Evolutionary conservation across 2,113 vertebrate genomes (phyloP), one percentile per base, ranked within the genome.

Genomic region (Reinhardtius hippoglossoides): DNA sequence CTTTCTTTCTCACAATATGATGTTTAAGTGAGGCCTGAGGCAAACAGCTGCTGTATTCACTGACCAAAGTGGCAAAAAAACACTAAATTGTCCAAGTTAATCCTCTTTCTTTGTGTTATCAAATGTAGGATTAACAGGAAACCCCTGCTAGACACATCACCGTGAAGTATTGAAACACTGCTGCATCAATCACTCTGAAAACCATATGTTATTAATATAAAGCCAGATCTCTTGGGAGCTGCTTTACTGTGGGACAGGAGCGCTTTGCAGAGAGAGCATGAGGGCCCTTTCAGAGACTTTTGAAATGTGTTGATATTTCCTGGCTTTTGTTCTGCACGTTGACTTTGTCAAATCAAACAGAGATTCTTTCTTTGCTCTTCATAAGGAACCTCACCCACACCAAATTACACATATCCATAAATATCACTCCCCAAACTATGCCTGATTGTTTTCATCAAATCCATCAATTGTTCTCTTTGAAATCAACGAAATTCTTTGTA

Each of bases 151-250:
- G 54, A 86, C 24, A 79, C 85, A 90, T 91, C 74, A 84, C 14
- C 62, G 26, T 57, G 54, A 82, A 44, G 48, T 9, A 46, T 80
- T 81, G 71, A 68, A 85, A 83, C 70, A 87, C 63, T 16, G 44
- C 62, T 71, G 63, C 87, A 86, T 90, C 82, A 87, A 89, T 91
- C 80, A 87, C 62, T 35, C 35, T 21, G 26, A 54, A 73, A 72
- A 62, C 67, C 87, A 91, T 84, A 82, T 91, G 88, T 83, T 92
- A 83, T 78, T n/a, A 84, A 84, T 84, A 86, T 90, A 85, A 90
- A 84, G 71, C 46, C 70, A 63, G 54, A 55, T 80, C 81, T 55
- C 71, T 46, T 12, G 56, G 71, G 84, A 65, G 10, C 58, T 35
- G 76, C 67, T 76, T 60, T 27, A 81, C 70, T 59, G 44, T 31